Conservation (phyloP, 2,113 vertebrate genomes). For the Chamaetylas fuelleborni region DNA sequence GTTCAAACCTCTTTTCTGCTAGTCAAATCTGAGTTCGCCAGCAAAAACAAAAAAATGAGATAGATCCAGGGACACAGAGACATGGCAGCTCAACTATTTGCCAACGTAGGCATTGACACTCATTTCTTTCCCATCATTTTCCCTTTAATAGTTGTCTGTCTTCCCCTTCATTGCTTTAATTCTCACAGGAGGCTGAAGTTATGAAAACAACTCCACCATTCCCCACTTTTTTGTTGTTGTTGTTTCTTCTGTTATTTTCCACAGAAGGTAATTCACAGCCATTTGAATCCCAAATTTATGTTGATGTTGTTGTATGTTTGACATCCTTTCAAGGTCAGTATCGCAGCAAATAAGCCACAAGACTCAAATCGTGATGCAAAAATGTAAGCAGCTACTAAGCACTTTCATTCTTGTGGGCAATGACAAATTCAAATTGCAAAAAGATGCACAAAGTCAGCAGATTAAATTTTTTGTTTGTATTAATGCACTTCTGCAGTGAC, state of each 20-base stretch:
- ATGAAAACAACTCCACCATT: neutral
- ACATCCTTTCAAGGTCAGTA: constrained; percentile 29
- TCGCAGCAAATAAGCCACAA: neutral
- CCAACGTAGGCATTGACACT: fast-evolving
- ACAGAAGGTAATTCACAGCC: neutral
- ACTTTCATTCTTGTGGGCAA: neutral
- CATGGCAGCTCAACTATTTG: neutral
- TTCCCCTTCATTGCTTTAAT: neutral
- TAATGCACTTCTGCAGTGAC: neutral
- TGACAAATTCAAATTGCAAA: neutral
- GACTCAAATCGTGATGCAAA: neutral
- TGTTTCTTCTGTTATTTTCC: neutral
- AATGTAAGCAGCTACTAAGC: neutral
- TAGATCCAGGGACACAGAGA: neutral
- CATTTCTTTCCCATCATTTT: neutral
- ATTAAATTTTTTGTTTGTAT: neutral
- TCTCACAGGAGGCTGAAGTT: neutral
- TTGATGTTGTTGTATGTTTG: neutral
- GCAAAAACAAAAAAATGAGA: neutral
- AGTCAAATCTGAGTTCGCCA: neutral
- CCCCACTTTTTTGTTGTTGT: neutral
- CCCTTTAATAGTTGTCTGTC: neutral
- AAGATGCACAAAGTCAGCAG: neutral
- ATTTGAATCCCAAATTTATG: neutral
- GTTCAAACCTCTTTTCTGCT: neutral